Evolutionary conservation across 2,888 invertebrate species (phyloP).

Genomic region (Drosophila vallismaia): DNA sequence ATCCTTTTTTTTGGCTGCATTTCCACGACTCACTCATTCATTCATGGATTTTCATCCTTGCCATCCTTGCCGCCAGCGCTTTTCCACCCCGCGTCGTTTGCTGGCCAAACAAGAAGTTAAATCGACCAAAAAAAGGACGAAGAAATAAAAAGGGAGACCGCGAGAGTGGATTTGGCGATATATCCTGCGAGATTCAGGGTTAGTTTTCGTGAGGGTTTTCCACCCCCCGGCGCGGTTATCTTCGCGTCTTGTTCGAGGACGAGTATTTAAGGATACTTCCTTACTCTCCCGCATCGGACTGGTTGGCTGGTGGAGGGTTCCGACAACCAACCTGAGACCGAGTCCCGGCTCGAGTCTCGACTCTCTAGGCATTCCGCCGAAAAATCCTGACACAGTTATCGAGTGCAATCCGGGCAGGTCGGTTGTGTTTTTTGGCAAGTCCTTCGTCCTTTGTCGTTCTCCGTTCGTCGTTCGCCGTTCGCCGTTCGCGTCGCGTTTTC

Average conservation of each 20-base stretch:
- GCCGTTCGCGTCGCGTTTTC: conserved; percentile 55
- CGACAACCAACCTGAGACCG: conserved; percentile 42
- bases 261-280: conserved; percentile 13
- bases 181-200: conserved; percentile 53
- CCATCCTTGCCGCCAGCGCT: conserved; percentile 49
- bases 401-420: conserved; percentile 83
- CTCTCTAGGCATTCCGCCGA: conserved; percentile 69
- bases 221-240: conserved; percentile 49
- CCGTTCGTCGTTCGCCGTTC: conserved; percentile 46
- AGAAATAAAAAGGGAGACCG: conserved; percentile 23
- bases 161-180: conserved; percentile 48
- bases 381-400: conserved; percentile 82
- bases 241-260: conserved; percentile 34
- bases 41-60: conserved; percentile 36
- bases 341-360: conserved; percentile 19
- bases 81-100: conserved; percentile 78
- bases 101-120: conserved; percentile 72
- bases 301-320: conserved; percentile 22
- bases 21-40: conserved; percentile 36
- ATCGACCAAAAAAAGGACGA: conserved; percentile 43
- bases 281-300: conserved; percentile 28
- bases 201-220: conserved; percentile 53
- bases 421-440: conserved; percentile 68
- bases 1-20: conserved; percentile 17
- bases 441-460: conserved; percentile 21